Conservation (phyloP, 1,140 invertebrate genomes). For the Diorhabda sublineata region DNA sequence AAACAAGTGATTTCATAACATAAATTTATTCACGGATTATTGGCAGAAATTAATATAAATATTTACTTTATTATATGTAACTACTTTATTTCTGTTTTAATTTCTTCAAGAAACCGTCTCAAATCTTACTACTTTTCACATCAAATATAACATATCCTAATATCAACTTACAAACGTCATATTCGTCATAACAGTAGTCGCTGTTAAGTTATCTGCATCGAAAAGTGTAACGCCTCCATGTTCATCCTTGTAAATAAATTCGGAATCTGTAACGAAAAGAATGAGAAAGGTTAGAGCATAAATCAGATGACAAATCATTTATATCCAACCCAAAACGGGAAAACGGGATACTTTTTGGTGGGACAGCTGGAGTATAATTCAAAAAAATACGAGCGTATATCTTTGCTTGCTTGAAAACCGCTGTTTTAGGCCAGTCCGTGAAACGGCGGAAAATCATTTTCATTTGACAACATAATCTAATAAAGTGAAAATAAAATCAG, state of each 20-base stretch:
- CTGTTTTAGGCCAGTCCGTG: not conserved
- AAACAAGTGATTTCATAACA: too few species aligned
- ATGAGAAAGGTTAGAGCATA: not conserved
- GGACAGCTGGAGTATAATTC: not conserved
- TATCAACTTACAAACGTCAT: constrained; percentile 74
- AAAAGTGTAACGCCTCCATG: constrained; percentile 68
- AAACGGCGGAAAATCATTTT: too few species aligned
- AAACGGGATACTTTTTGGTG: not conserved
- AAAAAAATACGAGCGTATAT: not conserved
- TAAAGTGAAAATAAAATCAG: too few species aligned
- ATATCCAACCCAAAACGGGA: not conserved
- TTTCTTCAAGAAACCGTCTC: too few species aligned
- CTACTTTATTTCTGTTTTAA: too few species aligned
- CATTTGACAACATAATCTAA: too few species aligned
- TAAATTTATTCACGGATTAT: too few species aligned
- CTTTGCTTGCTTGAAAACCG: not conserved
- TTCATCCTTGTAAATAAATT: constrained; percentile 64
- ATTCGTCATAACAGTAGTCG: constrained; percentile 69
- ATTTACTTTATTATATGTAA: too few species aligned
- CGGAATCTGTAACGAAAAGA: constrained; percentile 58
- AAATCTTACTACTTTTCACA: too few species aligned
- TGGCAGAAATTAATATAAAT: too few species aligned
- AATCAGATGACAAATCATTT: not conserved
- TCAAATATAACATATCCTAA: too few species aligned
- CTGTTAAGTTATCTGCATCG: constrained; percentile 66